Percentiles rank a stretch among this genome's conserved stretches.
These are phyloP conservation scores for Euphonia xanthogaster DNA, from an alignment of 2,797 vertebrate species.

Conservation along the genomic window DNA sequence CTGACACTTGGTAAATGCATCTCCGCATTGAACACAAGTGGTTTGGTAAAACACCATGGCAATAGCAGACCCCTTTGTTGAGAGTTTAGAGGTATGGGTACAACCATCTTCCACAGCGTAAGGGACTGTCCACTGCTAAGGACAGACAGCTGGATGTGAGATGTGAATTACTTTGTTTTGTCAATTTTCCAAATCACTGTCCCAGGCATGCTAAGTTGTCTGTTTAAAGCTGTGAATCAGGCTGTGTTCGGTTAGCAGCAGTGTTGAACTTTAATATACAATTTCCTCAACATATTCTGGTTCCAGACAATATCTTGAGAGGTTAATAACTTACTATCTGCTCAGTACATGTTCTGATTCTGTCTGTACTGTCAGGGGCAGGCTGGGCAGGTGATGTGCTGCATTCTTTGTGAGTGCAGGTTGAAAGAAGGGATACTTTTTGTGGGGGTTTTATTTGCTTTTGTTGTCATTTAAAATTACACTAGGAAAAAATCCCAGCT, in stretches of 20 bases:
- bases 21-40: not conserved
- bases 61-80: not conserved
- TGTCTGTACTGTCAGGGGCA: not conserved
- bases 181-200: not conserved
- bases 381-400: not conserved
- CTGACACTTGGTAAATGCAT: not conserved
- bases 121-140: not conserved
- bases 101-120: not conserved
- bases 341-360: not conserved
- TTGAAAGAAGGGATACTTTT: not conserved
- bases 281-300: not conserved
- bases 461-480: not conserved
- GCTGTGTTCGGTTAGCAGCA: not conserved
- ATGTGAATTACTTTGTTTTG: not conserved
- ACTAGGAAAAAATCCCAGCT: not conserved
- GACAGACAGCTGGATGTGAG: not conserved
- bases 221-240: not conserved
- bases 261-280: not conserved
- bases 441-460: not conserved
- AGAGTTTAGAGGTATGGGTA: not conserved
- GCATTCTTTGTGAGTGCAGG: not conserved
- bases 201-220: not conserved
- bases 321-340: not conserved
- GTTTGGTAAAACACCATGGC: not conserved
- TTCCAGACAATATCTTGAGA: slow-evolving; percentile 9